Percentiles rank a stretch among this genome's conserved stretches.
Evolutionary conservation across 2,888 invertebrate species (phyloP).

Genomic region (Tetranychus piercei): DNA sequence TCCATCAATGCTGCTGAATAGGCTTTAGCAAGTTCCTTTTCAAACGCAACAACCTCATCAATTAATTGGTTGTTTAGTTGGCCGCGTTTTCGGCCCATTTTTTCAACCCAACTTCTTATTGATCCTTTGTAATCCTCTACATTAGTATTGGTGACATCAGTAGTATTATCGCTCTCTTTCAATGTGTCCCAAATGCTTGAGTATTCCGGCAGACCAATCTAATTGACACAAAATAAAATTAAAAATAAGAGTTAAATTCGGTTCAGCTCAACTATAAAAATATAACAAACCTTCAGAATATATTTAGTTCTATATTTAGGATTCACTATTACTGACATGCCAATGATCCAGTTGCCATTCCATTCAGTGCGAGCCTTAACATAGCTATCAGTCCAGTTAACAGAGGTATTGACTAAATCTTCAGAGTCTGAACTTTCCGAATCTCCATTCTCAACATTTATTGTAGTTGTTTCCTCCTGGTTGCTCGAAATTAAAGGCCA

Average conservation of each 20-base stretch:
- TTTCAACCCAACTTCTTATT: neutral
- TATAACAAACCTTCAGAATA: neutral
- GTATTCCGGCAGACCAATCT: neutral
- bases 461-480: neutral
- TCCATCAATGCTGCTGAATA: neutral
- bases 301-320: conserved; percentile 5
- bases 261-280: neutral
- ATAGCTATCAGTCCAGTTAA: neutral
- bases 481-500: neutral
- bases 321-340: neutral
- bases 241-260: neutral
- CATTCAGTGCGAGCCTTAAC: conserved; percentile 6
- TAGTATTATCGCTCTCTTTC: neutral
- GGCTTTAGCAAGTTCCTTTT: neutral
- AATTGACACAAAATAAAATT: neutral
- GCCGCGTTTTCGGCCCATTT: conserved; percentile 5
- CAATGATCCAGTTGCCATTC: conserved; percentile 7
- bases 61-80: neutral
- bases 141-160: neutral
- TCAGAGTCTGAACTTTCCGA: neutral
- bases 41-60: neutral
- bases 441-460: neutral
- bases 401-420: neutral
- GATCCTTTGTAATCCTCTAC: neutral
- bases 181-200: neutral